These are phyloP conservation scores for Dryobates pubescens DNA, from an alignment of 2,797 vertebrate species.

Conservation along the genomic window DNA sequence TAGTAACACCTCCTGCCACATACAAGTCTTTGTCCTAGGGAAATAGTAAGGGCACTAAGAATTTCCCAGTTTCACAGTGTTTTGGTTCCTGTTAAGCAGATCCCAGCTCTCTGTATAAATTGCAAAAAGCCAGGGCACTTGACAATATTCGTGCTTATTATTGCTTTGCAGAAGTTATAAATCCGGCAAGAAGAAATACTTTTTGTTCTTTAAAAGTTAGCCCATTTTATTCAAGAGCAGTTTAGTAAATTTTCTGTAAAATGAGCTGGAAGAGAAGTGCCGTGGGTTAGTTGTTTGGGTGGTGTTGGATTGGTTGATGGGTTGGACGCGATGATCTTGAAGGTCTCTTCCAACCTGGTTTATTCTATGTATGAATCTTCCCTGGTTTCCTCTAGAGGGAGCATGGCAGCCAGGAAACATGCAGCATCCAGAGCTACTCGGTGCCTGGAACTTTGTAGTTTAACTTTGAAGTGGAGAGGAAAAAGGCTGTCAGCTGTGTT, in stretches of 20 bases:
- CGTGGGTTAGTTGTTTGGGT: too few species aligned
- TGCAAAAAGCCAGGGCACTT: neutral
- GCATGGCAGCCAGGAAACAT: neutral
- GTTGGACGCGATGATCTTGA: too few species aligned
- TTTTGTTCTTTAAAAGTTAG: neutral
- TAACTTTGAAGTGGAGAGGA: neutral
- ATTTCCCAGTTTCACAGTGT: neutral
- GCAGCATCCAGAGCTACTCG: neutral
- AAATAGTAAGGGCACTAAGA: neutral
- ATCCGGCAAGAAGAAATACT: neutral
- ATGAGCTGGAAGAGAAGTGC: neutral
- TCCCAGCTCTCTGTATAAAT: neutral
- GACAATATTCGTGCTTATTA: neutral
- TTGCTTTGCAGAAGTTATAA: neutral
- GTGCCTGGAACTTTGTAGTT: neutral
- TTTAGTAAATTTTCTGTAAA: neutral
- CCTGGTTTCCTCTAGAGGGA: slow-evolving; percentile 63
- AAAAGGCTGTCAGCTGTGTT: neutral
- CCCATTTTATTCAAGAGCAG: neutral
- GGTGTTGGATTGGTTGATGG: too few species aligned
- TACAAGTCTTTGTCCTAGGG: neutral
- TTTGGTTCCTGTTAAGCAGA: neutral
- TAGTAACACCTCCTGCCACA: neutral
- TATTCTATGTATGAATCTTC: neutral
- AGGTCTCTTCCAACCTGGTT: too few species aligned